Percentiles rank a stretch among this genome's conserved stretches.
Conservation (phyloP, 2,113 vertebrate species). For the Neolamprologus modestus region DNA sequence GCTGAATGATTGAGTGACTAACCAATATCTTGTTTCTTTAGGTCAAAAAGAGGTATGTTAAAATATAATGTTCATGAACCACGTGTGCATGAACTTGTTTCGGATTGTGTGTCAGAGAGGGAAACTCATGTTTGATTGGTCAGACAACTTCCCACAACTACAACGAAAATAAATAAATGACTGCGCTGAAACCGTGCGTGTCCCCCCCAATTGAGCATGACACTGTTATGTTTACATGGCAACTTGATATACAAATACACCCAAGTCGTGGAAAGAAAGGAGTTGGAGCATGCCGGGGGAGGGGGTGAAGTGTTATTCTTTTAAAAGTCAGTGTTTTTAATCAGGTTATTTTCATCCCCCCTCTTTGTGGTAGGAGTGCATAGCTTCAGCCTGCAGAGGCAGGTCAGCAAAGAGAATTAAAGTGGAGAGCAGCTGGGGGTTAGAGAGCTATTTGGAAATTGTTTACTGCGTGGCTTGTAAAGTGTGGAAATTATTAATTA, state of each 20-base stretch:
- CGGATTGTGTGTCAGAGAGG: not conserved
- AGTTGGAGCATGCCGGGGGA: conserved; percentile 6
- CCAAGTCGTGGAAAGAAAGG: conserved; percentile 60
- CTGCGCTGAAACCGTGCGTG: conserved; percentile 38
- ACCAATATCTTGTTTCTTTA: not conserved
- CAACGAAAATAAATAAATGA: conserved; percentile 55
- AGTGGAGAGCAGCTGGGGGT: not conserved
- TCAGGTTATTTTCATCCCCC: conserved; percentile 52
- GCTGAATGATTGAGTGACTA: conserved; percentile 26
- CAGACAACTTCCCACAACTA: conserved; percentile 31
- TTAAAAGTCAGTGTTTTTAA: conserved; percentile 59
- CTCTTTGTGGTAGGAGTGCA: conserved; percentile 17
- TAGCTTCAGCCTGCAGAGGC: conserved; percentile 35
- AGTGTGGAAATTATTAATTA: not conserved
- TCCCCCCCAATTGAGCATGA: conserved; percentile 45
- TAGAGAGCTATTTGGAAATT: not conserved
- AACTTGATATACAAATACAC: conserved; percentile 75
- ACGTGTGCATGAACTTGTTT: not conserved
- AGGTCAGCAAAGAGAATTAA: conserved; percentile 33
- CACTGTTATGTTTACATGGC: conserved; percentile 76
- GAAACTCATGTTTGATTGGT: conserved; percentile 38
- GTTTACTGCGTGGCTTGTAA: not conserved
- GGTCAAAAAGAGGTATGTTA: not conserved
- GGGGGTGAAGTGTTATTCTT: conserved; percentile 51
- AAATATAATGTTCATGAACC: not conserved